Percentiles rank a stretch among this genome's conserved stretches.
Conservation (phyloP, 1,140 invertebrate species). For the Apis florea region DNA sequence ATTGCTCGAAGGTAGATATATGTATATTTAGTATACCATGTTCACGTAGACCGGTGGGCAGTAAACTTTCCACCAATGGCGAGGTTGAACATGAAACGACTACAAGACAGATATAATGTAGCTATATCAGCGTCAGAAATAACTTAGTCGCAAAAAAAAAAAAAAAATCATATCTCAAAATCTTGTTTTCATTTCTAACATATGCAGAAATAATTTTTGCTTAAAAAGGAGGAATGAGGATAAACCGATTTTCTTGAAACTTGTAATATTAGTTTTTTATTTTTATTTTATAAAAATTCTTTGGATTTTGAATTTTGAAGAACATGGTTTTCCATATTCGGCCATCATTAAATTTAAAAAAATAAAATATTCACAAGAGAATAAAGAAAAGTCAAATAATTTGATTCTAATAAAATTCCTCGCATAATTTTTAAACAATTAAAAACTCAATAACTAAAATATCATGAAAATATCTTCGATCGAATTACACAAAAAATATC, state of each 20-base stretch:
- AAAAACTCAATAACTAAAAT: too few species aligned
- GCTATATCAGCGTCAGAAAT: conserved; percentile 42
- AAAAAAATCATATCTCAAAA: background rate
- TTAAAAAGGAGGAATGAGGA: background rate
- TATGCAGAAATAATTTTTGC: background rate
- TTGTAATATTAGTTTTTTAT: background rate
- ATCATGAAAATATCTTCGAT: too few species aligned
- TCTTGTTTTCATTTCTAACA: background rate
- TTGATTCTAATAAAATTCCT: too few species aligned
- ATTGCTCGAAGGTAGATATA: conserved; percentile 12
- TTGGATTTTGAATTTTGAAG: too few species aligned
- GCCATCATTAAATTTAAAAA: too few species aligned
- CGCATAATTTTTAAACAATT: too few species aligned
- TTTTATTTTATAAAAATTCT: background rate
- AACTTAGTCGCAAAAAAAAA: background rate
- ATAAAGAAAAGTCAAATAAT: too few species aligned
- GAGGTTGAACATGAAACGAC: conserved; percentile 16
- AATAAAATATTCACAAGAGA: too few species aligned
- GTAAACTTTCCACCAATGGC: background rate
- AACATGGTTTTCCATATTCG: too few species aligned
- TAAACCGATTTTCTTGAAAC: background rate
- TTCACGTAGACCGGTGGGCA: background rate
- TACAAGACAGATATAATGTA: conserved; percentile 22
- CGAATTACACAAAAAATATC: too few species aligned
- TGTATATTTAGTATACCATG: conserved; percentile 15